Base-by-base conservation (phyloP, 2,888 invertebrate genomes). In the Alcis repandata region DNA sequence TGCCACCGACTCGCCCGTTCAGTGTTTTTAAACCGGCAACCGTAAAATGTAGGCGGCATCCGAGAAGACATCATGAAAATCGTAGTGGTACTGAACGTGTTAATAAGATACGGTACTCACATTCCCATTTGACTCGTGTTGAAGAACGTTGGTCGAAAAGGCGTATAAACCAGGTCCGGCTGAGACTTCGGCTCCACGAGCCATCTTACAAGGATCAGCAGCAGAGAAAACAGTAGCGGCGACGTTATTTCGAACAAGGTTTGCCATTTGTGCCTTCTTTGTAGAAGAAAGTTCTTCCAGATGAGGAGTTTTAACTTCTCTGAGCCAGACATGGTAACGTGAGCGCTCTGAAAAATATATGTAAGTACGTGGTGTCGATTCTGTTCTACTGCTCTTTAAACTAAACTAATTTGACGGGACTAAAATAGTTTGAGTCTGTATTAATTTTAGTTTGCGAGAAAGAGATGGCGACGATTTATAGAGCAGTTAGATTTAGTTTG, bases 261-360 rank as follows among this genome's bases (percentile, higher is more conserved):
- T 85, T 96, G 96, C 78, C 95, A 86, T 83, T 96, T 95, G 87
- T 96, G 96, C 71, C 97, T 94, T 86, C 94, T 95, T 90, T 97
- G 97, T 15, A 97, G 91, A n/a, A 96, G 85, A 91, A 95, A 96
- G 85, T 98, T 98, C 86, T 98, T 98, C 97, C 97, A 98, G 73
- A 97, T 89, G n/a, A 98, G 92, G 48, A 98, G 94, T 69, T 93
- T 87, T 80, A 97, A 95, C 84, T 96, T 95, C 62, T 94, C 87
- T 85, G 84, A 93, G n/a, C 84, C 80, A 66, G 88, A 84, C 92
- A 92, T 92, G 74, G 72, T 87, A 67, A 40, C 27, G 27, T 4
- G 32, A 53, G 13, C 17, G 33, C 19, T 11, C 51, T 51, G 51
- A 19, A 51, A 51, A 51, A 36, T 32, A 15, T 48, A 27, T n/a